Evolutionary conservation across 64 coral and sea anemone species (phyloP), one percentile per base, ranked within the genome.

Genomic region (Catalaphyllia jardinei): DNA sequence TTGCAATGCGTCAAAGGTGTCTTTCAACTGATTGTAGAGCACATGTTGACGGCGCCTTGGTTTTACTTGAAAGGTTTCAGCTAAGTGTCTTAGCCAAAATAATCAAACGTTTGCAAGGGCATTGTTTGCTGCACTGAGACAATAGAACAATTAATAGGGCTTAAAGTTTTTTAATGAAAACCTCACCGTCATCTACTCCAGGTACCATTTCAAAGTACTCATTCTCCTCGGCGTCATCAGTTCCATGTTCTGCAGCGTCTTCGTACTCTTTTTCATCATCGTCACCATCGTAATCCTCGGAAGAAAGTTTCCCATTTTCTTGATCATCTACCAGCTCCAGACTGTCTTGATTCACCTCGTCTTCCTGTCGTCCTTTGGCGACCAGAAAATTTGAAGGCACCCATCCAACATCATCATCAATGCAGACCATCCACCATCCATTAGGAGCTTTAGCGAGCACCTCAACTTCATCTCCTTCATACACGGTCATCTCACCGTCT

Each of bases 401-500:
- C 76, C 76, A 78, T 11, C 76, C 76, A 24, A 15, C 10, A 27
- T 28, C n/a, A n/a, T 54, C 42, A 20, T 52, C 22, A 27, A 54
- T n/a, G 2, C 19, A 22, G 11, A 78, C 46, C 24, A 52, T 52
- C 96, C 96, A 98, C 96, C 96, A 98, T 0, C 92, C 96, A 62
- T 73, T 79, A 59, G 92, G 79, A 52, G 80, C 76, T 87, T 94
- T 92, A 30, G 85, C 87, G 16, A 89, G 17, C 13, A 98, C 89
- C 14, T 77, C 86, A 1, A 94, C 92, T 55, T 79, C 61, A 65
- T 94, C 96, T 19, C 96, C 96, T 92, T 94, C 93, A 17, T 78
- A 82, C 8, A 94, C 78, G 29, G 89, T 89, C 18, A 98, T 63
- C 59, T 81, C 92, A 19, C 80, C 63, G 16, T 88, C 59, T 28